Base-by-base conservation (phyloP, 2,888 invertebrate genomes). In the Craniophora ligustri region DNA sequence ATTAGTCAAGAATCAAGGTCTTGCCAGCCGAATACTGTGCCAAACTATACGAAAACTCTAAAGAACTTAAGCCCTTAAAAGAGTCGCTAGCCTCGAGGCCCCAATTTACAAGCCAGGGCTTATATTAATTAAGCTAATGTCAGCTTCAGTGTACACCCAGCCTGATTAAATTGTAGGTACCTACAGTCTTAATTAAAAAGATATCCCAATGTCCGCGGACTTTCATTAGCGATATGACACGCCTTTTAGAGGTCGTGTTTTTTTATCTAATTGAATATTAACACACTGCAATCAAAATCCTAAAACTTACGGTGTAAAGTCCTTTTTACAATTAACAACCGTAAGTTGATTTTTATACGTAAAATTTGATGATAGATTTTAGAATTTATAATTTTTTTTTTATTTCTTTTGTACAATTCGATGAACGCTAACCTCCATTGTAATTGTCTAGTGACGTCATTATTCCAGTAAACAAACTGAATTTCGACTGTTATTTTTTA, bases 61-160 rank as follows among this genome's bases (percentile, higher is more conserved):
- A 21, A 13, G n/a, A 36, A 36, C 19, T 13, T 13, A 7, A 36
- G 13, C 5, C 8, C 4, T 8, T 30, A 8, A 36, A 26, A 42
- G 14, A 42, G 34, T 16, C 41, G 11, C 13, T 56, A n/a, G 10
- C 23, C 11, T 38, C 30, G 8, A 31, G 45, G 21, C 30, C 15
- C 15, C 23, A 4, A 7, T 19, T 11, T 19, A 19, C 6, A 11
- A 19, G 13, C 19, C 19, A 28, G 40, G 44, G 44, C 53, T 35
- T 36, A 55, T 38, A 63, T 56, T 60, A 67, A 67, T 68, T 64
- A 60, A 64, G 39, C 38, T 67, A 45, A 64, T 64, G 56, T 46
- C 44, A 45, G 42, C 45, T 18, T 8, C 31, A 46, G 15, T 49
- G 41, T 46, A 49, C 42, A 59, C 38, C 21, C 3, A 15, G 26